Conservation (phyloP, 2,888 invertebrate species). For the Acanthosepion pharaonis region DNA sequence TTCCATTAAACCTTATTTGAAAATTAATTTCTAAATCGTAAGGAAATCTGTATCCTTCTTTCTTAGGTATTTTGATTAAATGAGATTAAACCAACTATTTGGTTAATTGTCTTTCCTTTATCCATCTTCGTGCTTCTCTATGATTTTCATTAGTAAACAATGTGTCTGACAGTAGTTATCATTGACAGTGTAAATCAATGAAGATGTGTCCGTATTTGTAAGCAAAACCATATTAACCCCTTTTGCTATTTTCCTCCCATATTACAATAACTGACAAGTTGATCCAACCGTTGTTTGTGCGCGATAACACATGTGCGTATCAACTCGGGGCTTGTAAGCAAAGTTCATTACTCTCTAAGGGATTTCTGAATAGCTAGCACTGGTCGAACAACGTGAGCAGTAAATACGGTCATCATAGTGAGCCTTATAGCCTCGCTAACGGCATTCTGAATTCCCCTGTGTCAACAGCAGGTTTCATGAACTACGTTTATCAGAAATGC, state of each 20-base stretch:
- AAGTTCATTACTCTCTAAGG: neutral
- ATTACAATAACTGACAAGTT: neutral
- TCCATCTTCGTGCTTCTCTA: neutral
- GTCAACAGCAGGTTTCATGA: neutral
- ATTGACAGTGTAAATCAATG: neutral
- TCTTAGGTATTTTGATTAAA: neutral
- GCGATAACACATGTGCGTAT: neutral
- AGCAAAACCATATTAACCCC: slow-evolving; percentile 3
- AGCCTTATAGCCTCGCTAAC: neutral
- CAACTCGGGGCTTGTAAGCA: slow-evolving; percentile 22
- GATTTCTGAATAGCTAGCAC: neutral
- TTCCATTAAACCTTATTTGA: neutral
- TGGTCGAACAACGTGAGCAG: slow-evolving; percentile 33
- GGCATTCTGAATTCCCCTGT: neutral
- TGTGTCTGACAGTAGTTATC: neutral
- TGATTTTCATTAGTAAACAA: neutral
- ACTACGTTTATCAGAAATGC: neutral
- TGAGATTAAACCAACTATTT: neutral
- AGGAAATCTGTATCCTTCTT: neutral
- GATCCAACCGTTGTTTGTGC: neutral
- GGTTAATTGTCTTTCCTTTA: neutral
- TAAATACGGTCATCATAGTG: neutral
- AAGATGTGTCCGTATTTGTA: neutral
- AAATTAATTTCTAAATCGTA: neutral
- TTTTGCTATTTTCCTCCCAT: neutral